phyloP scores from a whole-genome alignment of 2,113 vertebrate species.

The Istiophorus platypterus region DNA sequence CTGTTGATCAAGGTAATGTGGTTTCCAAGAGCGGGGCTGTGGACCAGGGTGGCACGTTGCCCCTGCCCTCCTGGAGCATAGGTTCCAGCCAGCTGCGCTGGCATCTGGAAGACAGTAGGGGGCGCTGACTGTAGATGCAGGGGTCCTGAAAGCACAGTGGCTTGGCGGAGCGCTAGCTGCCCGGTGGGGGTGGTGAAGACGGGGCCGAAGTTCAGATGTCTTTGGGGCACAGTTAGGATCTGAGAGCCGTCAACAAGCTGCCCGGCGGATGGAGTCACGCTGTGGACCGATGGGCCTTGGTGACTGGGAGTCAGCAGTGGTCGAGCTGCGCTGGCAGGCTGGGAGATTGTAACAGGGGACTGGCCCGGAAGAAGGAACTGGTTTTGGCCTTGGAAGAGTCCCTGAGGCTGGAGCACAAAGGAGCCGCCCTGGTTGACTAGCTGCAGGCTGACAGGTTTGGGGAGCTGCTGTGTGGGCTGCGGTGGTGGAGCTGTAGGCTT shows the following conservation, averaged over 20 bases:
- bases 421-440: constrained; percentile 85
- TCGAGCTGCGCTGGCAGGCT: constrained; percentile 66
- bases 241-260: constrained; percentile 83
- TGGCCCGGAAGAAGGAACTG: constrained; percentile 86
- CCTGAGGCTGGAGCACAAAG: constrained; percentile 86
- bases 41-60: constrained; percentile 81
- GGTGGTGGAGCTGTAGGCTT: constrained; percentile 64
- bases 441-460: constrained; percentile 84
- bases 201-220: constrained; percentile 86
- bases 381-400: constrained; percentile 84
- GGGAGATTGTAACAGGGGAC: constrained; percentile 77
- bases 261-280: constrained; percentile 68
- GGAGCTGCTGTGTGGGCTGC: constrained; percentile 66
- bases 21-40: constrained; percentile 81
- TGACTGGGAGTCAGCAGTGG: constrained; percentile 74
- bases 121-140: constrained; percentile 83
- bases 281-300: constrained; percentile 65
- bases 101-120: constrained; percentile 86
- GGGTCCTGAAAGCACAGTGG: constrained; percentile 82
- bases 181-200: constrained; percentile 83
- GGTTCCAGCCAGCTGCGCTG: constrained; percentile 81
- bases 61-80: constrained; percentile 78
- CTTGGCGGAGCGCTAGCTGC: constrained; percentile 84
- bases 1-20: constrained; percentile 86
- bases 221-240: constrained; percentile 82